Percentiles rank a stretch among this genome's conserved stretches.
These are phyloP conservation scores for Clarias laeviceps DNA, from an alignment of 2,797 vertebrate species.

Conservation along the genomic window DNA sequence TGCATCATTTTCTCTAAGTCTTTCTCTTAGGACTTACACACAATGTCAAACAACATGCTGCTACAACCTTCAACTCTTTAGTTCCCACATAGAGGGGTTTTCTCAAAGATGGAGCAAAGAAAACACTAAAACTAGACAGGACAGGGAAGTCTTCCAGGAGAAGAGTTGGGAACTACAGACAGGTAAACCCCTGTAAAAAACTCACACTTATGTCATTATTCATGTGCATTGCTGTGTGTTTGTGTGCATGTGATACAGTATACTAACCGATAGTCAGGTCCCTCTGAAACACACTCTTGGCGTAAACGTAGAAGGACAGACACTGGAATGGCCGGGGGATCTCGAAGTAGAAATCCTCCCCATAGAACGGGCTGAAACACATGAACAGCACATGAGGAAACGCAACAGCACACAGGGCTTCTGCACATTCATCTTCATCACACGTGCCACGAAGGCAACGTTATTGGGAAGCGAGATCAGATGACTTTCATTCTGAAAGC, in stretches of 20 bases:
- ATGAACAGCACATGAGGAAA: background rate
- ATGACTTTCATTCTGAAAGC: background rate
- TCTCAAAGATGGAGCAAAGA: no score
- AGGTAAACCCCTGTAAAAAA: background rate
- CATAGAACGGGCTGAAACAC: slow-evolving; percentile 89
- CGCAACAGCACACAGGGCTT: background rate
- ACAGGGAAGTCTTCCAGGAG: background rate
- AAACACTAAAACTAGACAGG: no score
- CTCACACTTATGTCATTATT: background rate
- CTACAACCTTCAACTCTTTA: background rate
- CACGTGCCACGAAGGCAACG: background rate
- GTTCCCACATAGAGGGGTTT: background rate
- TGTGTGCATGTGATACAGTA: background rate
- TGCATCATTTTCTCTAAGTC: background rate
- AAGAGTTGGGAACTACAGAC: background rate
- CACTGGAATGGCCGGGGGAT: slow-evolving; percentile 96
- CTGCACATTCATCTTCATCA: slow-evolving; percentile 5
- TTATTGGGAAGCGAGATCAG: background rate
- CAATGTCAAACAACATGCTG: background rate
- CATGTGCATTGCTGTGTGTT: background rate
- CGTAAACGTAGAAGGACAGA: slow-evolving; percentile 97
- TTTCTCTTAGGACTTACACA: background rate
- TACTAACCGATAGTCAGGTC: slow-evolving; percentile 91
- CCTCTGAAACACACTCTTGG: slow-evolving; percentile 94
- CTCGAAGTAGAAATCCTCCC: slow-evolving; percentile 98